Base-by-base conservation (phyloP, 2,113 vertebrate species). In the Paramisgurnus dabryanus region DNA sequence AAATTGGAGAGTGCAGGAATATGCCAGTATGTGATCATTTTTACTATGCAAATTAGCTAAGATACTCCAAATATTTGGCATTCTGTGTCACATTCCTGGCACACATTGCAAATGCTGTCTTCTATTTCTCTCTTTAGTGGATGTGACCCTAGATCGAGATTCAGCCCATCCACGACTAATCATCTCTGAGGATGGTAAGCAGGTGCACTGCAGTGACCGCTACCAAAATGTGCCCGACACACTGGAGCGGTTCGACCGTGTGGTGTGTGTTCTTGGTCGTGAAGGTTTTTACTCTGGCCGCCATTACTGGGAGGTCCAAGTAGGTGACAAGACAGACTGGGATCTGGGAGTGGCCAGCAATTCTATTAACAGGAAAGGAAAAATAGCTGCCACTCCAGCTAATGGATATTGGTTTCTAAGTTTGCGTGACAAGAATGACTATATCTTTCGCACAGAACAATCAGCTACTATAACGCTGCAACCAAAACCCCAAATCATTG, bases 381-480 rank as follows among this genome's bases (percentile, higher is more conserved):
- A 92, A 83, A 90, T 93, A 83, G 86, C 78, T 0, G 90, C 91
- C 8, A 93, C 87, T 80, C 93, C 92, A 0, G 69, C 87, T 7
- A 85, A 93, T 0, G 92, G 93, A 45, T 93, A 88, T 83, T 94
- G 93, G 92, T 92, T 93, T 65, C 87, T 94, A 41, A 92, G 91
- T 55, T 85, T 94, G 53, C 86, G 93, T 4, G 88, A 93, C 67
- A 72, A 55, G 2, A 84, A 66, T 0, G 87, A 92, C 11, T 93
- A 86, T 0, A 67, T 84, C 66, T 90, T 91, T 80, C 85, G 89
- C 55, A 86, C 90, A 3, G 86, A 90, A 34, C 91, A 87, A 1
- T 80, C 86, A 1, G 89, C 76, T 18, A 49, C 8, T 80, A 70
- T 89, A 79, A 70, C 71, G 0, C 76, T 89, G 39, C 66, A 49